Percentiles rank a stretch among this genome's conserved stretches.
These are phyloP conservation scores for Drosophila borealis DNA, from an alignment of 2,888 invertebrate species.

Conservation along the genomic window DNA sequence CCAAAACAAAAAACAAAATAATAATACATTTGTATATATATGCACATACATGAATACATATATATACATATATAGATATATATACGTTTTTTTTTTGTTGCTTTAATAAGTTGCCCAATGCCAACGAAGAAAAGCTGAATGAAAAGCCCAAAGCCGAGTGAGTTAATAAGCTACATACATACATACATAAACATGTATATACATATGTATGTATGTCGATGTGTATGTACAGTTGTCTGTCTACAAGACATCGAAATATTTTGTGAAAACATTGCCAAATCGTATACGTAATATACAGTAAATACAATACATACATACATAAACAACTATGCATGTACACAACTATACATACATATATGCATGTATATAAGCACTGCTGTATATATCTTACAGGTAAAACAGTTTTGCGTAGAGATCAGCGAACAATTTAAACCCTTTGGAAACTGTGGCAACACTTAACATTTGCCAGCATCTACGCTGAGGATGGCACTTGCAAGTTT, in stretches of 20 bases:
- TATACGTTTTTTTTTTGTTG: slow-evolving; percentile 40
- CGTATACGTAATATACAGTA: slow-evolving; percentile 60
- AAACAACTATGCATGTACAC: neutral
- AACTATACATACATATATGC: neutral
- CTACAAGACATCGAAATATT: slow-evolving; percentile 42
- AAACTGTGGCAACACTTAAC: slow-evolving; percentile 24
- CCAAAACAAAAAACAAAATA: slow-evolving; percentile 46
- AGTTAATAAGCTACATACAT: slow-evolving; percentile 20
- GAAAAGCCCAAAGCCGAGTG: slow-evolving; percentile 43
- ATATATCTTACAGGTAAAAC: slow-evolving; percentile 28
- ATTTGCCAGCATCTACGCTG: slow-evolving; percentile 3
- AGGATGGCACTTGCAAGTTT: slow-evolving; percentile 3
- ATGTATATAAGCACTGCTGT: neutral
- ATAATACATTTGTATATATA: neutral
- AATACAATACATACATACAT: slow-evolving; percentile 11
- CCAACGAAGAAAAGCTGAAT: slow-evolving; percentile 58
- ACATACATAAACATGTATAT: neutral
- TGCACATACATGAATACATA: neutral
- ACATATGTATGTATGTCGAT: neutral
- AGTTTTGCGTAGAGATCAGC: slow-evolving; percentile 27
- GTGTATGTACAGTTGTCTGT: slow-evolving; percentile 3
- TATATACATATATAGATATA: slow-evolving; percentile 21
- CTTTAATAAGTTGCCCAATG: slow-evolving; percentile 62
- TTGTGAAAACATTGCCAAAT: slow-evolving; percentile 56
- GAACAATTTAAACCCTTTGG: slow-evolving; percentile 6